Conservation (phyloP, 2,797 vertebrate genomes). For the Jordanella pulchra region DNA sequence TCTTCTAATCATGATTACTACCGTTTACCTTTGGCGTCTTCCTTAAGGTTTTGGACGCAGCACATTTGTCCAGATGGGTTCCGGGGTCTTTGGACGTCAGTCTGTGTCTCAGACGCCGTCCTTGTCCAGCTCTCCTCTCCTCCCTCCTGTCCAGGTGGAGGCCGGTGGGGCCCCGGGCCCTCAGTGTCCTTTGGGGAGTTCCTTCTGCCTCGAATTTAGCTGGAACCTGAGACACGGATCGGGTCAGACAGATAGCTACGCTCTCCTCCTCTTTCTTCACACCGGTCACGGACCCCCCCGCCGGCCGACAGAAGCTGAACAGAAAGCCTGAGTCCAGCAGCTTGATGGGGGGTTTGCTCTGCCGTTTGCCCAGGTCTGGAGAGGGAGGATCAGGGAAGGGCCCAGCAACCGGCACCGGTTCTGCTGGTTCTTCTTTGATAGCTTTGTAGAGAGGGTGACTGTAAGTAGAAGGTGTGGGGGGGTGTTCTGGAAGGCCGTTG, state of each 20-base stretch:
- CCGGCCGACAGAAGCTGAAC: constrained; percentile 81
- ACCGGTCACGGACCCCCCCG: constrained; percentile 63
- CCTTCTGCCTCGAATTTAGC: constrained; percentile 46
- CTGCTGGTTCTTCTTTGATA: constrained; percentile 83
- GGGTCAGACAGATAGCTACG: constrained; percentile 81
- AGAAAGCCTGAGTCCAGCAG: constrained; percentile 84
- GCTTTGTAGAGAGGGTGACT: constrained; percentile 78
- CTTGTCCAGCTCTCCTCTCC: constrained; percentile 61
- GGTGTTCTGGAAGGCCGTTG: constrained; percentile 43
- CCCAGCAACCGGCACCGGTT: constrained; percentile 73
- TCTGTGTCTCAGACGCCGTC: constrained; percentile 32
- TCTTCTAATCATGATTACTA: not conserved
- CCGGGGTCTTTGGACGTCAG: constrained; percentile 28
- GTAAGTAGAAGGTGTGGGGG: constrained; percentile 61
- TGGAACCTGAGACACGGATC: constrained; percentile 69
- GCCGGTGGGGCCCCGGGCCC: constrained; percentile 51
- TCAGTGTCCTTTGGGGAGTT: constrained; percentile 53
- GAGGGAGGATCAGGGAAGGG: constrained; percentile 69
- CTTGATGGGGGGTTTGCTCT: constrained; percentile 85
- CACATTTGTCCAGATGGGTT: constrained; percentile 38
- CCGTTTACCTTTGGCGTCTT: constrained; percentile 63
- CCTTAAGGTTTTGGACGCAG: constrained; percentile 38
- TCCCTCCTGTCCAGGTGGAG: constrained; percentile 65
- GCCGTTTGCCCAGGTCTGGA: constrained; percentile 81
- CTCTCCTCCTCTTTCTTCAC: constrained; percentile 84